These are phyloP conservation scores for Austrofundulus limnaeus DNA, from an alignment of 2,113 vertebrate genomes.

Conservation along the genomic window DNA sequence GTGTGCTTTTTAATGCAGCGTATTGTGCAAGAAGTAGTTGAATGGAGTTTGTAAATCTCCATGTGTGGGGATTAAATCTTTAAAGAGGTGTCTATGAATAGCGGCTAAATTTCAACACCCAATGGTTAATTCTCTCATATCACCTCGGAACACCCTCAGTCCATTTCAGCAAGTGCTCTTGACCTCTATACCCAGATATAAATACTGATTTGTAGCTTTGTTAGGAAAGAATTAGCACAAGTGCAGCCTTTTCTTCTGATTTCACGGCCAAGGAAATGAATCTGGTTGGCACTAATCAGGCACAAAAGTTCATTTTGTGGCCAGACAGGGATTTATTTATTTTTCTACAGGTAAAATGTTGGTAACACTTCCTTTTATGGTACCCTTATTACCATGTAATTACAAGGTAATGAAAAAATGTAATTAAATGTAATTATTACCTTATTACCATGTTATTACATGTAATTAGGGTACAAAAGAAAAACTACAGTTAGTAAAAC, in stretches of 20 bases:
- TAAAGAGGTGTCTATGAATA: constrained; percentile 38
- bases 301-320: constrained; percentile 32
- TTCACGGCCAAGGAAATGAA: constrained; percentile 40
- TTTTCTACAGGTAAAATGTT: constrained; percentile 5
- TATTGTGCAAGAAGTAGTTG: not conserved
- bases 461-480: no score
- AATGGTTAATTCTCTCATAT: constrained; percentile 47
- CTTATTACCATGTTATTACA: no score
- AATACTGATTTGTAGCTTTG: constrained; percentile 36
- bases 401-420: not conserved
- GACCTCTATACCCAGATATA: constrained; percentile 46
- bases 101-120: constrained; percentile 25
- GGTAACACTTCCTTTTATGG: no score
- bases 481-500: no score
- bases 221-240: constrained; percentile 14
- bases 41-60: constrained; percentile 34
- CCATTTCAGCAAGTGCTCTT: constrained; percentile 25
- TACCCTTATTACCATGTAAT: no score
- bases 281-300: constrained; percentile 1
- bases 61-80: constrained; percentile 43
- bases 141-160: constrained; percentile 29
- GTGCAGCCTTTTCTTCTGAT: constrained; percentile 24
- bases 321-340: constrained; percentile 3
- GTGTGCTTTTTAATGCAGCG: not conserved
- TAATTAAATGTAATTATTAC: no score